Percentiles rank a stretch among this genome's conserved stretches.
These are phyloP conservation scores for Drosophila fuyamai DNA, from an alignment of 1,140 invertebrate genomes.

Conservation along the genomic window DNA sequence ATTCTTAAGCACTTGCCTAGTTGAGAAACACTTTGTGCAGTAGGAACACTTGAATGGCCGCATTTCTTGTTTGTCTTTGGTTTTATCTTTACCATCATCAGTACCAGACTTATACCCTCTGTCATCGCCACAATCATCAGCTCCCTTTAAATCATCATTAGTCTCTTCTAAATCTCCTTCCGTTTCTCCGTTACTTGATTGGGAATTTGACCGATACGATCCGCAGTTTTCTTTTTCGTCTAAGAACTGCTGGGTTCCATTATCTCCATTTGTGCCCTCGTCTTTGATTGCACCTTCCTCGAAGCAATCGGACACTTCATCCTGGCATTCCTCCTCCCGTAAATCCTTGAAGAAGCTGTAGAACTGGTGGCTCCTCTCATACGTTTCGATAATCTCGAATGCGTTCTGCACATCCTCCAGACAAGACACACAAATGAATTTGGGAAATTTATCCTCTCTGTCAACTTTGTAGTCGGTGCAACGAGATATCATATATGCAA, in stretches of 20 bases:
- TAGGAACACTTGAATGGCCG: not conserved
- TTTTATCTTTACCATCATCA: not conserved
- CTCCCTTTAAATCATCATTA: not conserved
- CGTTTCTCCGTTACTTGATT: not conserved
- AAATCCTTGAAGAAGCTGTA: not conserved
- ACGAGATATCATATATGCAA: not conserved
- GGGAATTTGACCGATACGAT: not conserved
- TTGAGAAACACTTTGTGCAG: not conserved
- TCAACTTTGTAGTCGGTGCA: not conserved
- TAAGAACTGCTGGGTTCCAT: not conserved
- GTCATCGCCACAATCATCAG: not conserved
- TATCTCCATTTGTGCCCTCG: not conserved
- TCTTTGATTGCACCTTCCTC: not conserved
- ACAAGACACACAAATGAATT: not conserved
- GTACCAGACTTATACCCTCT: not conserved
- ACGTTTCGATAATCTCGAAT: slow-evolving; percentile 1
- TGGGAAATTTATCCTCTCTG: not conserved
- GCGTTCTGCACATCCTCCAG: not conserved
- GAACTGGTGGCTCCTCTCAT: not conserved
- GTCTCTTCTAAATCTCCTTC: not conserved
- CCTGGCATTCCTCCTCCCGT: not conserved
- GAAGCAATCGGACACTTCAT: not conserved
- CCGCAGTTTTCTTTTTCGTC: not conserved
- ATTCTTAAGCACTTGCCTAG: not conserved
- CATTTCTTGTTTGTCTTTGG: not conserved